These are phyloP conservation scores for Bradypodion ventrale DNA, from an alignment of 2,797 vertebrate species.

Conservation along the genomic window DNA sequence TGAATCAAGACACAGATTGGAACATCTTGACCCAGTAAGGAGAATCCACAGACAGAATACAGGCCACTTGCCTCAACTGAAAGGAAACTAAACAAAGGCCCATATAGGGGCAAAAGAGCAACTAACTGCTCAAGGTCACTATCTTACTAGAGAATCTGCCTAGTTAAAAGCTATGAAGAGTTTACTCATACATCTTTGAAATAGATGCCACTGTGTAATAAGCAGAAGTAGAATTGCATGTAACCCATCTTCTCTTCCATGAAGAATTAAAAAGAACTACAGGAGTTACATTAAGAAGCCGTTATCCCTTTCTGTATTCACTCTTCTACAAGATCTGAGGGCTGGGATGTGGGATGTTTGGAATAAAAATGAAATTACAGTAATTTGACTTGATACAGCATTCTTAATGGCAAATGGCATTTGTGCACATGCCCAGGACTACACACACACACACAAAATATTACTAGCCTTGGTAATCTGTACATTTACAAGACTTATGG, in stretches of 20 bases:
- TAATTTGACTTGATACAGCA: too few species aligned
- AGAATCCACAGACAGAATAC: background rate
- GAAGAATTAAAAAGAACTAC: too few species aligned
- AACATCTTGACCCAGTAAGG: background rate
- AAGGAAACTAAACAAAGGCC: background rate
- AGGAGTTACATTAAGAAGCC: too few species aligned
- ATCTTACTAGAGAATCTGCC: background rate
- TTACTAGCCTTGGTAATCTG: too few species aligned
- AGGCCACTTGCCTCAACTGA: background rate
- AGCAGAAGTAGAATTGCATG: background rate
- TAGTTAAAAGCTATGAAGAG: background rate
- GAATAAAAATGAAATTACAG: too few species aligned
- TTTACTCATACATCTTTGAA: background rate
- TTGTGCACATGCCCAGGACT: too few species aligned
- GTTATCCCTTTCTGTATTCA: too few species aligned
- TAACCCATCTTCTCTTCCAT: background rate
- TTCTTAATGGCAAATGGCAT: too few species aligned
- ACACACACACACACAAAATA: too few species aligned
- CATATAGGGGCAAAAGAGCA: constrained; percentile 6
- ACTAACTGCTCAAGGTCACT: background rate
- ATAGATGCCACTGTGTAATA: background rate
- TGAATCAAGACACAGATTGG: background rate
- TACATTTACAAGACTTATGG: too few species aligned
- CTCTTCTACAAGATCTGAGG: too few species aligned
- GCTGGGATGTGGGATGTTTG: too few species aligned